Evolutionary conservation across 2,888 invertebrate genomes (phyloP).

Genomic region (Ligdia adustata): DNA sequence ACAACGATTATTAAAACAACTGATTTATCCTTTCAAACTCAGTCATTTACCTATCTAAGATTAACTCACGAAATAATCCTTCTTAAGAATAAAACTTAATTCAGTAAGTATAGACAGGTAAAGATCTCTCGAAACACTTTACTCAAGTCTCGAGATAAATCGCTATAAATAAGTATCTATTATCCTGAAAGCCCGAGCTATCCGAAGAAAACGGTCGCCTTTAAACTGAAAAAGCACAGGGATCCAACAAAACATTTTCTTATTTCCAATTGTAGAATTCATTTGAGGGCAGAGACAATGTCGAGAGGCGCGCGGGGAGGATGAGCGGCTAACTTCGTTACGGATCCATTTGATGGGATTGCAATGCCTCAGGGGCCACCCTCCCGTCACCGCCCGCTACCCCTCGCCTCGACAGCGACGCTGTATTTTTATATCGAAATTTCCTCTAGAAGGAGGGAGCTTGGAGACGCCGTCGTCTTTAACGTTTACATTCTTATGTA

Average conservation of each 20-base stretch:
- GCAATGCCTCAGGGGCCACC: constrained; percentile 83
- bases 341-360: constrained; percentile 92
- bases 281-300: constrained; percentile 85
- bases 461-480: constrained; percentile 77
- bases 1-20: too few species aligned
- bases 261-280: constrained; percentile 85
- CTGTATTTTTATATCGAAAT: constrained; percentile 84
- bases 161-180: constrained; percentile 49
- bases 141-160: constrained; percentile 39
- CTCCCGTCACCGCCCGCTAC: constrained; percentile 42
- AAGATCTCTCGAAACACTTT: constrained; percentile 58
- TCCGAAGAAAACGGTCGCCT: constrained; percentile 75
- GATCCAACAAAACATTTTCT: constrained; percentile 84
- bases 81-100: constrained; percentile 41
- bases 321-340: constrained; percentile 89
- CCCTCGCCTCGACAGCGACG: constrained; percentile 60
- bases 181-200: constrained; percentile 60
- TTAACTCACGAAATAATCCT: constrained; percentile 27
- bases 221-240: constrained; percentile 80
- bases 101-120: too few species aligned
- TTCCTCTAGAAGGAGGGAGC: constrained; percentile 77
- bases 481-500: constrained; percentile 84
- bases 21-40: too few species aligned
- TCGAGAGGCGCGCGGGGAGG: constrained; percentile 82
- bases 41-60: too few species aligned